Percentiles rank a stretch among this genome's conserved stretches.
Evolutionary conservation across 2,888 invertebrate genomes (phyloP).

Genomic region (Eledone cirrhosa): DNA sequence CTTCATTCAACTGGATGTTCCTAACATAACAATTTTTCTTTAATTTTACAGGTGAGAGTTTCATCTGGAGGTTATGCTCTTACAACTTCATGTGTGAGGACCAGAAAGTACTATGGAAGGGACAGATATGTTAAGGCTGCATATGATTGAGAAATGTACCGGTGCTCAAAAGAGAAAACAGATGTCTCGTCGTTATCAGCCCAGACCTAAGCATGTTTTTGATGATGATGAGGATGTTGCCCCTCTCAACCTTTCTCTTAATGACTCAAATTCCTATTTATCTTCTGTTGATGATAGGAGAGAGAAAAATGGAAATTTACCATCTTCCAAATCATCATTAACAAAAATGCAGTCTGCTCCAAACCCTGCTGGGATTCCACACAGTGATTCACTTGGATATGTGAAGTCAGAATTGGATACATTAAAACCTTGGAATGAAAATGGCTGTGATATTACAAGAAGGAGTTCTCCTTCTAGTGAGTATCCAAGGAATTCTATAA

Average conservation of each 20-base stretch:
- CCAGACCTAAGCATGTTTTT: neutral
- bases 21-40: too few relatives aligned
- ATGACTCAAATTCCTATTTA: slow-evolving; percentile 11
- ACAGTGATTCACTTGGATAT: slow-evolving; percentile 4
- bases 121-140: slow-evolving; percentile 20
- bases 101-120: slow-evolving; percentile 15
- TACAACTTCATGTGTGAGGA: neutral
- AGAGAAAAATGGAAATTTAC: neutral
- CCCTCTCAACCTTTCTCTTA: slow-evolving; percentile 19
- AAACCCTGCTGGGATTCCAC: slow-evolving; percentile 21
- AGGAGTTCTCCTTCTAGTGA: slow-evolving; percentile 19
- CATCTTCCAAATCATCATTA: neutral
- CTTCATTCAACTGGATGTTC: too few relatives aligned
- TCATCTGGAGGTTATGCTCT: too few relatives aligned
- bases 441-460: slow-evolving; percentile 19
- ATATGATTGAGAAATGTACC: slow-evolving; percentile 24
- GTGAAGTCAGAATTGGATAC: neutral
- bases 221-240: slow-evolving; percentile 20
- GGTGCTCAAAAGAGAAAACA: slow-evolving; percentile 29
- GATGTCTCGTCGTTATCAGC: slow-evolving; percentile 25
- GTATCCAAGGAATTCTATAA: slow-evolving; percentile 3
- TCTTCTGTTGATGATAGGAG: neutral
- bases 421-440: slow-evolving; percentile 20
- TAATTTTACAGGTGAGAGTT: too few relatives aligned
- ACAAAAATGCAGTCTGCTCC: slow-evolving; percentile 12